Evolutionary conservation across 1,140 invertebrate genomes (phyloP), one percentile per base, ranked within the genome.

Genomic region (Hylyphantes graminicola): DNA sequence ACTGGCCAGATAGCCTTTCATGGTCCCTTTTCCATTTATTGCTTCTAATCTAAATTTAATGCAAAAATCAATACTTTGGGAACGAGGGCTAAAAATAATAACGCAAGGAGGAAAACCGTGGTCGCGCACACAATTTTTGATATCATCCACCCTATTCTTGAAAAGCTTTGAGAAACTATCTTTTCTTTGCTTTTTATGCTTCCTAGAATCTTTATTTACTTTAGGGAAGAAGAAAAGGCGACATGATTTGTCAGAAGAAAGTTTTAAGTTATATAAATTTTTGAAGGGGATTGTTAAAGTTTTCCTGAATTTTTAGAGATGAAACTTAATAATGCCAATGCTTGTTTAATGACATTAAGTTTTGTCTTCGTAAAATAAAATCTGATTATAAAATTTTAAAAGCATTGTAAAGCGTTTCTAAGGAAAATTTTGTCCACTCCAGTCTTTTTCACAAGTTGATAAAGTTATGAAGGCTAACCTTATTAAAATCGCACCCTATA

Each of bases 41-140:
- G 77, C 65, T 70, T 80, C 77, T 80, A 80, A 80, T 80, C 77
- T 80, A 80, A 80, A 80, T 80, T 80, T 80, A 80, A 80, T 80
- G 67, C 77, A 70, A 80, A 80, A 80, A 80, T 80, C 77, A 59
- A 80, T 80, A 80, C 19, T 80, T 70, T n/a, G 77, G 77, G 70
- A 35, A 67, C 57, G 35, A 21, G 74, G 65, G 35, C 55, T 57
- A 70, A 80, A 80, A 80, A 80, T 80, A 80, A 80, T 80, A 67
- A 80, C 19, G 51, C 21, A 67, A 54, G 51, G 53, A 55, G 9
- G 17, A 63, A 67, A 11, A 70, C 51, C 51, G 54, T 53, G 57
- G 68, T 54, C 50, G 68, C 51, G 54, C 57, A 53, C 63, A 51
- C 54, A 15, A 65, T 65, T 74, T 74, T 74, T 74, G 51, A 70